Conservation (phyloP, 92 coral and sea anemone species). For the Phenganax subtilis region DNA sequence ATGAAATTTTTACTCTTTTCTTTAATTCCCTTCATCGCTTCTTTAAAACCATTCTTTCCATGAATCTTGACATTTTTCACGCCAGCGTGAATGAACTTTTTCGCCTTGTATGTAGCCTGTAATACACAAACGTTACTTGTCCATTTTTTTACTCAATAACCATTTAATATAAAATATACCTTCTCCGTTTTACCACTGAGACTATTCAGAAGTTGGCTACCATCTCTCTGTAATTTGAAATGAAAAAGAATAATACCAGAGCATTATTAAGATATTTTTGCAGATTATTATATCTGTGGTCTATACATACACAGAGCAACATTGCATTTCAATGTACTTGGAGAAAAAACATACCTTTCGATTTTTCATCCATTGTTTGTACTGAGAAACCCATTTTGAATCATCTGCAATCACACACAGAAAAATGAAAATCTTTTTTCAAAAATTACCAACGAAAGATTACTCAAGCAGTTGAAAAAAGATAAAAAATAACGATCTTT, state of each 20-base stretch:
- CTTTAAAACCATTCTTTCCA: slow-evolving; percentile 67
- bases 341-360: slow-evolving; percentile 47
- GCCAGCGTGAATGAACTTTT: slow-evolving; percentile 36
- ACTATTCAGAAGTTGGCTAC: slow-evolving; percentile 18
- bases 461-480: background rate
- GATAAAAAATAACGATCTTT: background rate
- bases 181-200: slow-evolving; percentile 26
- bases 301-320: background rate
- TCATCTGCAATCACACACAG: slow-evolving; percentile 42
- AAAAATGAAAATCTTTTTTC: background rate
- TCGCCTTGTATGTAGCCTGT: slow-evolving; percentile 45
- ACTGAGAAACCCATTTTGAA: slow-evolving; percentile 57
- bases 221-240: slow-evolving; percentile 53
- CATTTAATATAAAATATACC: background rate
- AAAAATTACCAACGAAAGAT: too few relatives aligned
- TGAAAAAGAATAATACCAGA: background rate
- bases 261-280: background rate
- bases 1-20: slow-evolving; percentile 57
- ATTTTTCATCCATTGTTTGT: slow-evolving; percentile 68
- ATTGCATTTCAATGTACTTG: too few relatives aligned
- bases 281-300: too few relatives aligned
- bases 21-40: slow-evolving; percentile 57
- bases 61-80: slow-evolving; percentile 19
- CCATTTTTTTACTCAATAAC: background rate
- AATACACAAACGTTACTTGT: background rate